These are phyloP conservation scores for Phortica variegata DNA, from an alignment of 1,140 invertebrate species.

Conservation along the genomic window DNA sequence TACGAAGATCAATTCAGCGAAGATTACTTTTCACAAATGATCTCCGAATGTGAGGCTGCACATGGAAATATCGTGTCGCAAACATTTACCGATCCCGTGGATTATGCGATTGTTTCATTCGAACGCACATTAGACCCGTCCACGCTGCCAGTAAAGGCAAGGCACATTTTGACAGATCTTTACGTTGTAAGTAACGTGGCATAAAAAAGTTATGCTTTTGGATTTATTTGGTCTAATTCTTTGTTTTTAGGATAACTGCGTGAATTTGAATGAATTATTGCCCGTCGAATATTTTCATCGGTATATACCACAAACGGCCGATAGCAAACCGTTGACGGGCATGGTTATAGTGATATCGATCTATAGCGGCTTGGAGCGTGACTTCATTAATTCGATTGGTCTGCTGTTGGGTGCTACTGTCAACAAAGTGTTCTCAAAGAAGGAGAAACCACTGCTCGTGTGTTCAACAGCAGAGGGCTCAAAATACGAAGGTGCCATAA, in stretches of 20 bases:
- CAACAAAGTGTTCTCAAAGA: slow-evolving; percentile 63
- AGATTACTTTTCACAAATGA: slow-evolving; percentile 53
- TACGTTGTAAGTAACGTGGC: slow-evolving; percentile 58
- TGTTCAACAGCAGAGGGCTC: slow-evolving; percentile 71
- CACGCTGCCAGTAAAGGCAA: slow-evolving; percentile 53
- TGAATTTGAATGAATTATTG: slow-evolving; percentile 62
- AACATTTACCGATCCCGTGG: slow-evolving; percentile 59
- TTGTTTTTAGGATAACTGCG: slow-evolving; percentile 61
- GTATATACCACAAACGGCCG: slow-evolving; percentile 59
- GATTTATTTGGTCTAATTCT: slow-evolving; percentile 14
- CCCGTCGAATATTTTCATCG: slow-evolving; percentile 66
- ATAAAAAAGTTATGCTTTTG: not conserved
- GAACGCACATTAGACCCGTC: slow-evolving; percentile 37
- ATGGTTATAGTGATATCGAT: slow-evolving; percentile 78
- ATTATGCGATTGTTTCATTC: slow-evolving; percentile 63
- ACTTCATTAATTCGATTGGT: slow-evolving; percentile 70
- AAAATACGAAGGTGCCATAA: slow-evolving; percentile 81
- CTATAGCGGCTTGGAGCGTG: slow-evolving; percentile 70
- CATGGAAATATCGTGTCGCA: slow-evolving; percentile 59
- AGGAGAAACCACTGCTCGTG: slow-evolving; percentile 63
- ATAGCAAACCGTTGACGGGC: slow-evolving; percentile 63
- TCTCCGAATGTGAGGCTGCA: slow-evolving; percentile 55
- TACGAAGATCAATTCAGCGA: slow-evolving; percentile 54
- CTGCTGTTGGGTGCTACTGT: slow-evolving; percentile 67
- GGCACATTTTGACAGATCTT: slow-evolving; percentile 62